Evolutionary conservation across 2,797 vertebrate genomes (phyloP).

Genomic region (Phrynocephalus vlangalii): DNA sequence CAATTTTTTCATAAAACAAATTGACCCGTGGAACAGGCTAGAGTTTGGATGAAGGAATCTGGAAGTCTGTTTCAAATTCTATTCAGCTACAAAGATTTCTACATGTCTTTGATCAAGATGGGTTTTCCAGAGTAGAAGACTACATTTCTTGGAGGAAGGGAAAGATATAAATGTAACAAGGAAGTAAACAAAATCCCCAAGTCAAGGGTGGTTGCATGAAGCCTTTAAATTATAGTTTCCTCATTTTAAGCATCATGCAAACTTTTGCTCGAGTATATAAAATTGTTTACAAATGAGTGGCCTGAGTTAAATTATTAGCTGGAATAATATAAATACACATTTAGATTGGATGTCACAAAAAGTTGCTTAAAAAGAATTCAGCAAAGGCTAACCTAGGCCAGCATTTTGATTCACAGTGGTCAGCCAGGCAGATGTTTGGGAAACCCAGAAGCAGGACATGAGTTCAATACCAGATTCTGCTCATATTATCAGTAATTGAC

Average conservation of each 20-base stretch:
- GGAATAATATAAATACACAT: background rate
- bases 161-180: constrained; percentile 12
- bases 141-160: background rate
- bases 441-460: background rate
- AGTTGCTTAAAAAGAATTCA: background rate
- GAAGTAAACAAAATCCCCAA: background rate
- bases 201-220: background rate
- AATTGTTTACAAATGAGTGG: background rate
- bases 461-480: background rate
- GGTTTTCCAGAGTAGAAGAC: background rate
- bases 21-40: background rate
- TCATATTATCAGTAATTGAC: background rate
- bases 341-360: background rate
- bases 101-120: background rate
- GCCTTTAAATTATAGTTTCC: background rate
- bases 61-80: background rate
- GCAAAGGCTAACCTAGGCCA: too few species aligned
- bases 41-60: background rate
- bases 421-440: background rate
- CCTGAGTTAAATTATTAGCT: constrained; percentile 3
- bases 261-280: background rate
- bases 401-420: background rate
- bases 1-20: too few species aligned
- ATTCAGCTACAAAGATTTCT: background rate
- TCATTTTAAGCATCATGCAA: background rate